phyloP scores from a whole-genome alignment of 2,113 vertebrate species.

The Calyptomena viridis region DNA sequence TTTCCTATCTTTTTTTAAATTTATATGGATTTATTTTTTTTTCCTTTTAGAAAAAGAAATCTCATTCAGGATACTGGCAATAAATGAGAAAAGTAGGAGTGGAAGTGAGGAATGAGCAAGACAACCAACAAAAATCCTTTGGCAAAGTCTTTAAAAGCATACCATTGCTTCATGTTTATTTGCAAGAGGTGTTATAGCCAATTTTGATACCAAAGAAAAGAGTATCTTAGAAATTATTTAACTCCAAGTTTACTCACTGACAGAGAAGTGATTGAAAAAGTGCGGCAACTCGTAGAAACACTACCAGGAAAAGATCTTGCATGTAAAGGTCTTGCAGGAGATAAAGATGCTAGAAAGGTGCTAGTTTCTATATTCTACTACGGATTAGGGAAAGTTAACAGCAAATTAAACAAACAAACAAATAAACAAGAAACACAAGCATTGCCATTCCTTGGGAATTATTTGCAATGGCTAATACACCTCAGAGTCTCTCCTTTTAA shows the following conservation, averaged over 20 bases:
- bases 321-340: background rate
- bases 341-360: background rate
- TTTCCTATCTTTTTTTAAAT: background rate
- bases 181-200: background rate
- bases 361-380: background rate
- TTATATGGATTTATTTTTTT: background rate
- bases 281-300: rapidly evolving
- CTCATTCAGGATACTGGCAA: slow-evolving; percentile 3
- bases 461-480: slow-evolving; percentile 6
- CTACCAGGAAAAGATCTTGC: background rate
- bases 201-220: background rate
- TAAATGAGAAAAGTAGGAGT: slow-evolving; percentile 36
- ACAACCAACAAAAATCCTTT: background rate
- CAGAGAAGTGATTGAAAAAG: background rate
- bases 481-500: background rate
- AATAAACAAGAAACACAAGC: background rate
- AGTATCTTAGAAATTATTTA: background rate
- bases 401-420: background rate
- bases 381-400: background rate
- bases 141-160: background rate
- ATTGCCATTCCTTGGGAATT: background rate
- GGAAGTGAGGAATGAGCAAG: slow-evolving; percentile 3
- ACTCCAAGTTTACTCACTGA: background rate
- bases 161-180: background rate
- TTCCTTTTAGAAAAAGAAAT: background rate